Conservation (phyloP, 2,797 vertebrate species). For the Xenopus petersii region DNA sequence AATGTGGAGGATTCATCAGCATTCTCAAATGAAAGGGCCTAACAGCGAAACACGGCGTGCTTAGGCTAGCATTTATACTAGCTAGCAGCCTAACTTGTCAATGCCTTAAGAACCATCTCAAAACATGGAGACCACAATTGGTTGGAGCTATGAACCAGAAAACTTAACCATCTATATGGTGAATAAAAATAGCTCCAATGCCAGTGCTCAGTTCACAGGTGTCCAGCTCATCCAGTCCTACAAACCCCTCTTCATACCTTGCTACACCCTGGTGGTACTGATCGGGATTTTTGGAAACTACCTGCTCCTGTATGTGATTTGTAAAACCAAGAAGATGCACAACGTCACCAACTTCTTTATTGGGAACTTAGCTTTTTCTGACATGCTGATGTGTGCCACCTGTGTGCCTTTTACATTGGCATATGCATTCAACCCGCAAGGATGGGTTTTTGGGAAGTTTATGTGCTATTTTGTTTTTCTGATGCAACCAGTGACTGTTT, state of each 20-base stretch:
- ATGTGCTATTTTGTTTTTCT: constrained; percentile 86
- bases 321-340: constrained; percentile 84
- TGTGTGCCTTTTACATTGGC: constrained; percentile 85
- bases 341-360: constrained; percentile 89
- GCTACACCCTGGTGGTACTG: constrained; percentile 78
- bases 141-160: constrained; percentile 1
- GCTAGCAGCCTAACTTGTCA: no score
- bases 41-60: no score
- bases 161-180: constrained; percentile 64
- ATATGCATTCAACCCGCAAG: constrained; percentile 81
- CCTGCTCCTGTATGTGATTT: constrained; percentile 83
- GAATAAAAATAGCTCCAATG: constrained; percentile 61
- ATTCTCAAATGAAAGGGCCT: no score
- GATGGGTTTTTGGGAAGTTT: constrained; percentile 84
- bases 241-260: constrained; percentile 83
- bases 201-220: constrained; percentile 71
- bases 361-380: constrained; percentile 85
- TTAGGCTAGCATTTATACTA: no score
- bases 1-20: no score
- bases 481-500: constrained; percentile 86
- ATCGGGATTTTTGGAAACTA: constrained; percentile 82
- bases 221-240: constrained; percentile 84
- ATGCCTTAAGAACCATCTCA: no score
- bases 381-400: constrained; percentile 86
- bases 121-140: constrained; percentile 42